phyloP scores from a whole-genome alignment of 2,888 invertebrate species.

The Thysanoteuthis rhombus region DNA sequence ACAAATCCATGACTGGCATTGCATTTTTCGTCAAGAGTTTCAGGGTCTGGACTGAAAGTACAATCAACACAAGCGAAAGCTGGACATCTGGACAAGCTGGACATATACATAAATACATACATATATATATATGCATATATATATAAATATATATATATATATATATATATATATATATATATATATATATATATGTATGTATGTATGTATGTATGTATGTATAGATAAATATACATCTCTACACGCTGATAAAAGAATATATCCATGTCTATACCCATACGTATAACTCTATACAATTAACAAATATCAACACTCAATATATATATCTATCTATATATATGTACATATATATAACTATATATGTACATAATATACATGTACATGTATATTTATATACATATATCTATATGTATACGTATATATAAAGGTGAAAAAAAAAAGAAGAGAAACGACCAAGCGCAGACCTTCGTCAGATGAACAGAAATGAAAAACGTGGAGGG shows the following conservation, averaged over 20 bases:
- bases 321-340: neutral
- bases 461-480: too few species aligned
- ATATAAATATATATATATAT: neutral
- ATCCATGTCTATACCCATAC: neutral
- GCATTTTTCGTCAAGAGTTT: too few species aligned
- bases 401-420: too few species aligned
- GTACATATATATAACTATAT: neutral
- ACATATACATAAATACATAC: neutral
- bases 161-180: neutral
- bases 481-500: too few species aligned
- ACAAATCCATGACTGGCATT: neutral
- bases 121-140: neutral
- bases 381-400: too few species aligned
- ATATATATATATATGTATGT: neutral
- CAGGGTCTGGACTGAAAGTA: too few species aligned
- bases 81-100: too few species aligned
- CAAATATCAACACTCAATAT: neutral
- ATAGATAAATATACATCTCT: neutral
- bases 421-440: too few species aligned
- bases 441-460: too few species aligned
- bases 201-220: neutral
- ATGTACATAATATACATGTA: neutral
- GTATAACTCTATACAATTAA: neutral
- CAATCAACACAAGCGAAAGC: too few species aligned
- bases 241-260: neutral